Base-by-base conservation (phyloP, 2,888 invertebrate genomes). In the Drosophila hamatofila region DNA sequence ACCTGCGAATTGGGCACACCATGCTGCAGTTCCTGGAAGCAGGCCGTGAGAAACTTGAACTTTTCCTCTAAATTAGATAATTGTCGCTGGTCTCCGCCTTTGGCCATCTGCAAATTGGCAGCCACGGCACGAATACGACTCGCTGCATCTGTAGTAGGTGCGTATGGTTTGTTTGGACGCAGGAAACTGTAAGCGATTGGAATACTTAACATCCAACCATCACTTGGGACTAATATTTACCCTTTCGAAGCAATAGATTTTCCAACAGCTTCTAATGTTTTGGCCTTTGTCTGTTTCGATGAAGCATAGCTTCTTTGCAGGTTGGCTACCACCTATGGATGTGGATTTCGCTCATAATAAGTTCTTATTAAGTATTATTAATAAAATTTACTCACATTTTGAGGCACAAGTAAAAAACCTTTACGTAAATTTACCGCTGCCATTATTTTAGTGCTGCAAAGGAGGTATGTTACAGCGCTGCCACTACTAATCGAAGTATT, bases 1-100 rank as follows among this genome's bases (percentile, higher is more conserved):
- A 98, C 93, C 57, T 96, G 92, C 0, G 97, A 97, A 93, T 97
- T 98, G 0, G 98, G 97, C 14, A 98, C 95, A 72, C 94, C 92
- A 91, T 98, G 96, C 9, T 96, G 93, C 71, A 98, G 96, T 91
- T 95, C 95, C 49, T 95, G 93, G 75, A 94, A 95, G 87, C 97
- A 97, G 8, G 95, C 94, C 37, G 94, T 94, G 5, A 98, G 93
- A 11, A 98, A 93, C 37, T 94, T 93, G 91, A 95, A 97, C 92
- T 97, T 96, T 25, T 92, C 90, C 3, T 72, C 85, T 5, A 91
- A 62, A 37, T 83, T 87, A 0, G 67, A 67, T 6, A 92, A 56
- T 46, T 69, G 77, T n/a, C 61, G 39, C 23, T 91, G 67, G n/a
- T 88, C 81, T 0, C 63, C 58, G 12, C 93, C 90, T 14, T 94